Evolutionary conservation across 2,113 vertebrate species (phyloP).

Genomic region (Oxygymnocypris stewartii): DNA sequence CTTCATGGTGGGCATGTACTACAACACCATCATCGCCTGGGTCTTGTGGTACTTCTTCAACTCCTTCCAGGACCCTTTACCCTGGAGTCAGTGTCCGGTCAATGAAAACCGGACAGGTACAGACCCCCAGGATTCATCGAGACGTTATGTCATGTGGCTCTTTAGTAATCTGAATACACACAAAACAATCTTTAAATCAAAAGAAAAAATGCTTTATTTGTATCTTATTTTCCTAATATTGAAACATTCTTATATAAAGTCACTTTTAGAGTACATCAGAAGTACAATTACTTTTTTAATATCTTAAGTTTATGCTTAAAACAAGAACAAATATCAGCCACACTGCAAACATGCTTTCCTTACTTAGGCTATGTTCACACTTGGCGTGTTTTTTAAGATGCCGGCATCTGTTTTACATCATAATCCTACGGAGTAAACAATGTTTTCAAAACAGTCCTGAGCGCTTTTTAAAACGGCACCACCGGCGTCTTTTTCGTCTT

Average conservation of each 20-base stretch:
- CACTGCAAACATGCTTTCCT: too few species aligned
- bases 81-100: conserved; percentile 77
- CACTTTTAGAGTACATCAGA: not conserved
- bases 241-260: not conserved
- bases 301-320: too few species aligned
- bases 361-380: too few species aligned
- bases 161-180: not conserved
- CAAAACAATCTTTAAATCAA: not conserved
- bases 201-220: not conserved
- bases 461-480: too few species aligned
- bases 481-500: too few species aligned
- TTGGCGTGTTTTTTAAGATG: too few species aligned
- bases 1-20: conserved; percentile 74
- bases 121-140: not conserved
- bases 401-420: too few species aligned
- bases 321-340: too few species aligned
- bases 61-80: conserved; percentile 81
- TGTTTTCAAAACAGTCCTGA: too few species aligned
- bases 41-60: conserved; percentile 83
- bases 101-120: conserved; percentile 77
- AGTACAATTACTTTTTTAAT: too few species aligned
- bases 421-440: too few species aligned
- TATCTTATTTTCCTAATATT: not conserved
- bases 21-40: conserved; percentile 79
- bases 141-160: not conserved